Evolutionary conservation across 1,140 invertebrate species (phyloP), one percentile per base, ranked within the genome.

Genomic region (Dreissena polymorpha): DNA sequence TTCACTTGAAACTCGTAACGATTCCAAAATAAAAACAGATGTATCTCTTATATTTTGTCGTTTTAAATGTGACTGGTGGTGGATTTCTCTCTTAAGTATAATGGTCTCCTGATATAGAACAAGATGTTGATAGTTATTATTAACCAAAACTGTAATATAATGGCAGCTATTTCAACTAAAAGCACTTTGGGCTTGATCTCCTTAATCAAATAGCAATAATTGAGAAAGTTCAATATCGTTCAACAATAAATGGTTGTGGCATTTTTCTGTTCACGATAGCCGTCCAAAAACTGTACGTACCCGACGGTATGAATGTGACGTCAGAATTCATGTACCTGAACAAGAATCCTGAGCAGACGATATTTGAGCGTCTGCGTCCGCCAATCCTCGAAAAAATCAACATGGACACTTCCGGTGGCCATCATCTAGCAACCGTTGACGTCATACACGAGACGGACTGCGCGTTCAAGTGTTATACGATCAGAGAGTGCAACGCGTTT

Each of bases 281-380:
- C n/a, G n/a, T n/a, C n/a, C 57, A 74, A 10, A 82, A 65, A 13
- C 12, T 82, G 6, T 82, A 82, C 50, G 51, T 82, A 16, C 79
- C 79, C 21, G 63, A 50, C 21, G 53, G 23, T 7, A 16, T 57
- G 21, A 80, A 81, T 50, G 73, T 81, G 3, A 25, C 81, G 8
- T 27, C 23, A 18, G 7, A 53, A 10, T 57, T 18, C 10, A 69
- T 80, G 0, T 14, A 49, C 29, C 49, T 1, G 39, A 27, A 21
- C 60, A n/a, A n/a, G n/a, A n/a, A n/a, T n/a, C n/a, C n/a, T n/a
- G n/a, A n/a, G n/a, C n/a, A 70, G 49, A 70, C 63, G 7, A 29
- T 83, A n/a, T 83, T 76, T 21, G 81, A 83, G 55, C 81, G 81
- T 23, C 67, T 75, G 16, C 76, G 72, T 63, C 81, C 81, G 14